Base-by-base conservation (phyloP, 30 jellyfish, hydroid and myxozoan species). In the Turritopsis rubra region DNA sequence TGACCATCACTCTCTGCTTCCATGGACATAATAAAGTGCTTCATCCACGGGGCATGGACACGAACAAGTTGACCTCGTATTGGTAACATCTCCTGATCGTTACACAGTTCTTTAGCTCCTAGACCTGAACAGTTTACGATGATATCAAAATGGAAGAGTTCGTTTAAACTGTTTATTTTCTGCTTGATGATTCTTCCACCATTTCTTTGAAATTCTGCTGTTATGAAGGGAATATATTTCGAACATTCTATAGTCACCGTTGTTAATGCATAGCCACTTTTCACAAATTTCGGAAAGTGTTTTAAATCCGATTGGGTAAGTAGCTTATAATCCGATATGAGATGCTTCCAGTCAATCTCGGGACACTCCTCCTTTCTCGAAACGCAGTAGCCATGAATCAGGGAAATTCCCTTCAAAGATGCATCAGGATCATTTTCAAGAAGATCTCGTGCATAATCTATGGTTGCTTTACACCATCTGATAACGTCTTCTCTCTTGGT, bases 111-210 rank as follows among this genome's bases (percentile, higher is more conserved):
- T 66, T 66, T 66, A 66, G 76, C 76, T 21, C 76, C 76, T 8
- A 66, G 76, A 26, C 76, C 76, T 3, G 76, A 21, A 66, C 76
- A 66, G 76, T 66, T 66, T 21, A 66, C 76, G 29, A 66, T 66
- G 29, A 66, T 66, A 26, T 66, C 76, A 66, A 21, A 26, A 7
- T 66, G 76, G 29, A 3, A 66, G 27, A 66, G 29, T 26, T 66
- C 76, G 29, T 21, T 21, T 4, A 66, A 21, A 8, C 29, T 66
- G 4, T 66, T 66, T 8, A 66, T 17, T 21, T 17, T 66, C 29
- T 66, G 27, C 9, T 66, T 66, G 7, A 66, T 17, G 29, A 66
- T 21, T 66, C 76, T 66, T 17, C 76, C 76, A 17, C 76, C 76
- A 66, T 21, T 21, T 26, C 29, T 66, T 17, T 21, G 27, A 66